Conservation (phyloP, 2,113 vertebrate species). For the Thermophis baileyi region DNA sequence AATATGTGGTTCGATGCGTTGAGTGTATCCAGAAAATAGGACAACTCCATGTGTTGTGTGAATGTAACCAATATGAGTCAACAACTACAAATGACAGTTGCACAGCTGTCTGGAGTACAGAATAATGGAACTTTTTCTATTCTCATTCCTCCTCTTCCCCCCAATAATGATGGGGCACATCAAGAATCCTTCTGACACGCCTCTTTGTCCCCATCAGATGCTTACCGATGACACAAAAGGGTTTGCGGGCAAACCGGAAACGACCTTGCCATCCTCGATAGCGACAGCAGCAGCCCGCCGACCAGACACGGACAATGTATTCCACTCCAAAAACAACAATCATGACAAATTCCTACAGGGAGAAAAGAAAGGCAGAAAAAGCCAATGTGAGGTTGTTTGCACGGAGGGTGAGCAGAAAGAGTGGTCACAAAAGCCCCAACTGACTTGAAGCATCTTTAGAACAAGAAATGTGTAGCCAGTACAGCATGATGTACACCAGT, state of each 20-base stretch:
- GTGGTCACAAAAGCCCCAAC: background rate
- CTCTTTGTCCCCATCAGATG: fast-evolving
- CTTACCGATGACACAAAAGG: slow-evolving; percentile 96
- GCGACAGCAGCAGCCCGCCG: slow-evolving; percentile 93
- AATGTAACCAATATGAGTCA: background rate
- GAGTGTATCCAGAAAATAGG: background rate
- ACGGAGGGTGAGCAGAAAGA: background rate
- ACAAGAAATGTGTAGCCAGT: background rate
- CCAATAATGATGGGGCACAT: background rate
- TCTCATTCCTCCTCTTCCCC: background rate
- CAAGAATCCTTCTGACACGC: background rate
- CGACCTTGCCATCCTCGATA: slow-evolving; percentile 96
- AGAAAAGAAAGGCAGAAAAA: fast-evolving
- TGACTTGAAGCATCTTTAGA: background rate
- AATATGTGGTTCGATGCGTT: background rate
- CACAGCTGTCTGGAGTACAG: background rate
- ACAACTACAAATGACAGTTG: background rate
- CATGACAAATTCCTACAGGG: slow-evolving; percentile 91
- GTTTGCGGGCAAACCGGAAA: slow-evolving; percentile 93
- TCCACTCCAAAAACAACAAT: slow-evolving; percentile 97
- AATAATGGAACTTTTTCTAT: background rate
- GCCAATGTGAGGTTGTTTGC: background rate
- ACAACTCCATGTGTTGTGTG: background rate
- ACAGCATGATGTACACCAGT: background rate
- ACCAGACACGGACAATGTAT: slow-evolving; percentile 91